These are phyloP conservation scores for Hoplodrina ambigua DNA, from an alignment of 2,888 invertebrate species.

Conservation along the genomic window DNA sequence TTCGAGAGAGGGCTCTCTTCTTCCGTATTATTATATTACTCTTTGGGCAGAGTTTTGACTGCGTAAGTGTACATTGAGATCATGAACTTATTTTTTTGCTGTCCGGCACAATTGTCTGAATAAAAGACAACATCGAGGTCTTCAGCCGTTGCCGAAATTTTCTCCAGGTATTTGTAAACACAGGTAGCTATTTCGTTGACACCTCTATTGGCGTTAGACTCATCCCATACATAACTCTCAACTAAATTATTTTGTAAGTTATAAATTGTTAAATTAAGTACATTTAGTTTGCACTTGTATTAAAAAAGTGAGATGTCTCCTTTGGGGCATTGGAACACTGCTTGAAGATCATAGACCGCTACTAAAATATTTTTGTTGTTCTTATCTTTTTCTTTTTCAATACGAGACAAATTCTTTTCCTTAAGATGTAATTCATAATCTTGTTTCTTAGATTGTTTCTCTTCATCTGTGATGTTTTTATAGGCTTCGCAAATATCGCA, in stretches of 20 bases:
- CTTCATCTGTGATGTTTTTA: conserved; percentile 21
- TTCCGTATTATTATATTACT: no score
- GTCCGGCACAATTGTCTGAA: conserved; percentile 60
- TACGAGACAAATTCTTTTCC: conserved; percentile 29
- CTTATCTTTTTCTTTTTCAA: conserved; percentile 29
- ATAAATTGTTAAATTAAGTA: no score
- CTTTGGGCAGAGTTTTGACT: no score
- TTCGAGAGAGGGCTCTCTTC: no score
- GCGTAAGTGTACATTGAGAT: no score
- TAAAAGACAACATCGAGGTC: conserved; percentile 60
- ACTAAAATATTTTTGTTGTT: conserved; percentile 14
- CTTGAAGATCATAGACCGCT: conserved; percentile 24
- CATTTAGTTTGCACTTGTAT: no score
- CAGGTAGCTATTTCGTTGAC: conserved; percentile 64
- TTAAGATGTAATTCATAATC: conserved; percentile 17
- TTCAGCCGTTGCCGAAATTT: conserved; percentile 30
- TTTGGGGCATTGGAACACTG: no score
- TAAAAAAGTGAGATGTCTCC: no score
- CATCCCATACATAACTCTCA: conserved; percentile 68
- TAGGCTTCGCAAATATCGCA: no score
- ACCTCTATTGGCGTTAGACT: conserved; percentile 65
- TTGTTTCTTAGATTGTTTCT: conserved; percentile 26
- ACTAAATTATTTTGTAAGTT: conserved; percentile 23
- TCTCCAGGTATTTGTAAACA: conserved; percentile 61
- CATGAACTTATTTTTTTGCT: conserved; percentile 2